A percentile compares a stretch with the other conserved stretches of the same genome.
phyloP scores from a whole-genome alignment of 2,797 vertebrate genomes.

The Coregonus suidteri region DNA sequence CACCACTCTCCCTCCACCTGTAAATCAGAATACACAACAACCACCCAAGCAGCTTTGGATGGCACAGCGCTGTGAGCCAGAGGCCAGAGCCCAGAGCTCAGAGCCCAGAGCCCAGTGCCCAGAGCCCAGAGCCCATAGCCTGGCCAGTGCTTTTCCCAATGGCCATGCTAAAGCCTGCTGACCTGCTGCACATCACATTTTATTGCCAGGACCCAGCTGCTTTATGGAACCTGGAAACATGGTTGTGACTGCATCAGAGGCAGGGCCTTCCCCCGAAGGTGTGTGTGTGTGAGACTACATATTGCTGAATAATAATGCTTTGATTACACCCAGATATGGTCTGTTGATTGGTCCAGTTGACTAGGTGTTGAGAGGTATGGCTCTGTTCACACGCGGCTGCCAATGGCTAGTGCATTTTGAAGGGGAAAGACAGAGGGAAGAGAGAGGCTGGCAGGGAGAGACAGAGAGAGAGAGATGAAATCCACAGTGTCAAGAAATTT shows the following conservation, averaged over 20 bases:
- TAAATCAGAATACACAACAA: not conserved
- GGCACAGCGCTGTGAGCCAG: not conserved
- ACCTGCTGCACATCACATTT: slow-evolving; percentile 36
- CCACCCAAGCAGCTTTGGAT: not conserved
- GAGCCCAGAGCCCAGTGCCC: no score
- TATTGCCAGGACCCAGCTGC: slow-evolving; percentile 41
- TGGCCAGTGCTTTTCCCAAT: not conserved
- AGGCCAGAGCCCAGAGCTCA: no score
- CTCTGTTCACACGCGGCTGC: not conserved
- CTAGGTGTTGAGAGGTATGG: not conserved
- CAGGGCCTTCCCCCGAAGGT: not conserved
- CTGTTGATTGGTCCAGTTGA: not conserved
- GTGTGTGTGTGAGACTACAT: not conserved
- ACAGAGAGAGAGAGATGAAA: not conserved
- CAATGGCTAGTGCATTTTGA: not conserved
- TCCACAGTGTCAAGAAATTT: not conserved
- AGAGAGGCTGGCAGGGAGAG: not conserved
- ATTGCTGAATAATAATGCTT: not conserved
- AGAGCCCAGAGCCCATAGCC: not conserved
- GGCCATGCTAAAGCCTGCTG: slow-evolving; percentile 43
- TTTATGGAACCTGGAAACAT: slow-evolving; percentile 49
- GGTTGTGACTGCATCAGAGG: slow-evolving; percentile 12
- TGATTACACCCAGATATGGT: not conserved
- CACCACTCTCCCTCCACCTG: not conserved
- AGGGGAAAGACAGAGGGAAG: not conserved